phyloP scores from a whole-genome alignment of 1,140 invertebrate species.

The Asbolus verrucosus region DNA sequence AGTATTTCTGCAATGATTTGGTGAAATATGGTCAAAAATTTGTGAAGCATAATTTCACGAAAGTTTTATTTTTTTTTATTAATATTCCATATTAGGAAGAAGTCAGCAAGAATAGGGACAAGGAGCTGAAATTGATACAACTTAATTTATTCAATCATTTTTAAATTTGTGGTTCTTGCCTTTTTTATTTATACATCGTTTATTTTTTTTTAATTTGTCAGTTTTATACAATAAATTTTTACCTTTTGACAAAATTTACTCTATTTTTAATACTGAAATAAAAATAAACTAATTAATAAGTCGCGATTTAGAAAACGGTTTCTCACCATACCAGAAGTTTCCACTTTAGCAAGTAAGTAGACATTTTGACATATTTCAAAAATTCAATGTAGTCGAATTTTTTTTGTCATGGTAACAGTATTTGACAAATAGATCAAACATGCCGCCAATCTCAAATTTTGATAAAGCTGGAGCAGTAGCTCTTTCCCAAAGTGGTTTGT shows the following conservation, averaged over 20 bases:
- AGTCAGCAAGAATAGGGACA: constrained; percentile 48
- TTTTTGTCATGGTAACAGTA: no score
- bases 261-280: no score
- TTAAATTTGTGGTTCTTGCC: constrained; percentile 40
- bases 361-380: no score
- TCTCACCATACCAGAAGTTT: no score
- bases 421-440: no score
- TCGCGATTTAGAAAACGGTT: no score
- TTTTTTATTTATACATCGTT: constrained; percentile 36
- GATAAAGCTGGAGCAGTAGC: no score
- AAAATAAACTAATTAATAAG: no score
- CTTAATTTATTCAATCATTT: constrained; percentile 18
- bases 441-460: no score
- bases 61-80: constrained; percentile 68
- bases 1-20: constrained; percentile 70
- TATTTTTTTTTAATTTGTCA: constrained; percentile 39
- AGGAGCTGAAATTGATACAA: constrained; percentile 43
- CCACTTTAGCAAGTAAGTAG: no score
- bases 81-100: constrained; percentile 61
- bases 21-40: constrained; percentile 68
- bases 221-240: constrained; percentile 36
- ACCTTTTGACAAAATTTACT: constrained; percentile 5
- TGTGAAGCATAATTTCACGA: constrained; percentile 68
- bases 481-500: no score
- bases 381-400: no score